A percentile compares a stretch with the other conserved stretches of the same genome.
Evolutionary conservation across 2,888 invertebrate species (phyloP).

Genomic region (Prosopocoilus inquinatus): DNA sequence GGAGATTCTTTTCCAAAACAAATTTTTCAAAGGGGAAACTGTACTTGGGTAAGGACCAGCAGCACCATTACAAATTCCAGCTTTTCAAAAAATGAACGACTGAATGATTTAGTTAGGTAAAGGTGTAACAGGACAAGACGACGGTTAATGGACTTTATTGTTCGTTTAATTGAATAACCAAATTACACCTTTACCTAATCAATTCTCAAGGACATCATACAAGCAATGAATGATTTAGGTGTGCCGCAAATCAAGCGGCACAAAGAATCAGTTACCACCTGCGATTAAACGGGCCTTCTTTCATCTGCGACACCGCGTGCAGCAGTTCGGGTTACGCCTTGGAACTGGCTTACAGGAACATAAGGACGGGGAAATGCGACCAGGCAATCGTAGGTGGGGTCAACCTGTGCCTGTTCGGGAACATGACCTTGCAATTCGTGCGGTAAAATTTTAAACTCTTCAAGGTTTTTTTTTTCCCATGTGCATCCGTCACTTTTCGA

Average conservation of each 20-base stretch:
- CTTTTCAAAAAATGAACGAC: no score
- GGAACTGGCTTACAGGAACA: slow-evolving; percentile 75
- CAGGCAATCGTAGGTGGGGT: slow-evolving; percentile 86
- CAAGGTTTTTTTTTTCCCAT: no score
- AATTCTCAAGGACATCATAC: no score
- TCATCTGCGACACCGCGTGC: slow-evolving; percentile 88
- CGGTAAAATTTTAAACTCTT: slow-evolving; percentile 35
- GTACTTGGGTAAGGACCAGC: no score
- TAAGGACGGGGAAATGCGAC: slow-evolving; percentile 80
- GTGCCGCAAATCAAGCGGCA: slow-evolving; percentile 78
- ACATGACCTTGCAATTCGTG: slow-evolving; percentile 83
- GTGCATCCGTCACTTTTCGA: no score
- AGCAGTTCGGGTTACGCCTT: slow-evolving; percentile 89
- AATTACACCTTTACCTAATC: no score
- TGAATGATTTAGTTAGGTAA: no score
- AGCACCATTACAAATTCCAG: background rate
- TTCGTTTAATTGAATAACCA: background rate
- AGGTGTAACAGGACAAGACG: no score
- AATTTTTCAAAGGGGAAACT: no score
- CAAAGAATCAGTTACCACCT: slow-evolving; percentile 88
- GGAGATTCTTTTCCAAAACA: background rate
- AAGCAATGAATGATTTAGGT: slow-evolving; percentile 38
- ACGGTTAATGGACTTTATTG: no score
- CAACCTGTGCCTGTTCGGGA: slow-evolving; percentile 85
- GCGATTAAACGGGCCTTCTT: slow-evolving; percentile 86